phyloP scores from a whole-genome alignment of 2,888 invertebrate species.

The Synanthedon andrenaeformis region DNA sequence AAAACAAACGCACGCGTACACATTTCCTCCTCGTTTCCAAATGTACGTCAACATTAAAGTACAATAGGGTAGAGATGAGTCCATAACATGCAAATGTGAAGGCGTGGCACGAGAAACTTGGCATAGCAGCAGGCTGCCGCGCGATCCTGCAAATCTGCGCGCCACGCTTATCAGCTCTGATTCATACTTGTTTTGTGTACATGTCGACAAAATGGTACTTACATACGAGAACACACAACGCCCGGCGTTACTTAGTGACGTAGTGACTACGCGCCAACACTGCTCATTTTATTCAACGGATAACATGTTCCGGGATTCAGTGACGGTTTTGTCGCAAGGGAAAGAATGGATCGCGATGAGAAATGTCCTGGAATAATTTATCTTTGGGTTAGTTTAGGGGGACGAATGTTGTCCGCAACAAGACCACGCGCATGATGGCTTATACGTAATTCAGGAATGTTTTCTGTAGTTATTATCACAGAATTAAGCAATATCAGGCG shows the following conservation, averaged over 20 bases:
- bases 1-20: not conserved
- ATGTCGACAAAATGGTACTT: slow-evolving; percentile 20
- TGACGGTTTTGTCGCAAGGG: slow-evolving; percentile 45
- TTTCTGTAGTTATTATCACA: slow-evolving; percentile 22
- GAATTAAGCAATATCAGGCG: too few relatives aligned
- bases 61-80: slow-evolving; percentile 29
- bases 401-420: slow-evolving; percentile 44
- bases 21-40: not conserved
- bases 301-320: slow-evolving; percentile 55
- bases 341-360: slow-evolving; percentile 57
- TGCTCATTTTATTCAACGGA: slow-evolving; percentile 53
- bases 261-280: slow-evolving; percentile 28
- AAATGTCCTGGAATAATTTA: slow-evolving; percentile 63
- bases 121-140: slow-evolving; percentile 38
- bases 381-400: slow-evolving; percentile 51
- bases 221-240: slow-evolving; percentile 23
- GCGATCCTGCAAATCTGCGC: slow-evolving; percentile 57
- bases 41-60: slow-evolving; percentile 16
- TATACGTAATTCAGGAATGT: slow-evolving; percentile 53
- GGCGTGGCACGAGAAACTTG: slow-evolving; percentile 56
- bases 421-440: slow-evolving; percentile 40
- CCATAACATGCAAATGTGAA: slow-evolving; percentile 55
- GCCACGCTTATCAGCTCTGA: slow-evolving; percentile 60
- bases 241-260: slow-evolving; percentile 34
- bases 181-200: slow-evolving; percentile 42